Conservation (phyloP, 2,888 invertebrate species). For the Geophilus truncorum region DNA sequence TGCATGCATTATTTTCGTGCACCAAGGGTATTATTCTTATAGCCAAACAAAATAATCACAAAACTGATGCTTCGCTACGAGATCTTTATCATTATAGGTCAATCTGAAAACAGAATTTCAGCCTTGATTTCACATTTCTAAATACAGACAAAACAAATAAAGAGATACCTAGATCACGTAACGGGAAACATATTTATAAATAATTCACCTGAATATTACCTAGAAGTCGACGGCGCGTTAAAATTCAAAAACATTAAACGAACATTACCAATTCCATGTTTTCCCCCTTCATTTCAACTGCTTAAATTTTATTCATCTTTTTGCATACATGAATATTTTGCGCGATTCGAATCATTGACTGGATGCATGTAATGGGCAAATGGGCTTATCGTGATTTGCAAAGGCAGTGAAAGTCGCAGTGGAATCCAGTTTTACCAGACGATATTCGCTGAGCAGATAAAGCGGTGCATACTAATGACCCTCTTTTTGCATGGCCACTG, state of each 20-base stretch:
- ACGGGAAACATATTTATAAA: neutral
- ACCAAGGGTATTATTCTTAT: neutral
- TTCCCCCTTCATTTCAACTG: too few species aligned
- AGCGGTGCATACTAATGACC: slow-evolving; percentile 3
- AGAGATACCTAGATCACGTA: neutral
- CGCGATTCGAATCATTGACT: slow-evolving; percentile 5
- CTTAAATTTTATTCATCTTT: neutral
- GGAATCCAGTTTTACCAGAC: slow-evolving; percentile 27
- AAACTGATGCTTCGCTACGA: neutral
- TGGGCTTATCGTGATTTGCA: slow-evolving; percentile 15
- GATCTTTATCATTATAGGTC: neutral
- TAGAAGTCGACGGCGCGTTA: neutral
- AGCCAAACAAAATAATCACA: neutral
- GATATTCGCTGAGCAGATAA: slow-evolving; percentile 18
- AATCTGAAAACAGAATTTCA: neutral
- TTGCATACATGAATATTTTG: neutral
- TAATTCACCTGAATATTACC: neutral
- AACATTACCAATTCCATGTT: neutral
- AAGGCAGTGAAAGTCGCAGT: slow-evolving; percentile 13
- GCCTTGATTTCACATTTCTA: neutral
- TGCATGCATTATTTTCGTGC: neutral
- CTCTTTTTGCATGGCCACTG: slow-evolving; percentile 2
- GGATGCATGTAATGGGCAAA: neutral
- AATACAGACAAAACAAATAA: too few species aligned
- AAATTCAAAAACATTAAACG: neutral